Evolutionary conservation across 2,797 vertebrate genomes (phyloP), one percentile per base, ranked within the genome.

Genomic region (Benthosema pterotum): DNA sequence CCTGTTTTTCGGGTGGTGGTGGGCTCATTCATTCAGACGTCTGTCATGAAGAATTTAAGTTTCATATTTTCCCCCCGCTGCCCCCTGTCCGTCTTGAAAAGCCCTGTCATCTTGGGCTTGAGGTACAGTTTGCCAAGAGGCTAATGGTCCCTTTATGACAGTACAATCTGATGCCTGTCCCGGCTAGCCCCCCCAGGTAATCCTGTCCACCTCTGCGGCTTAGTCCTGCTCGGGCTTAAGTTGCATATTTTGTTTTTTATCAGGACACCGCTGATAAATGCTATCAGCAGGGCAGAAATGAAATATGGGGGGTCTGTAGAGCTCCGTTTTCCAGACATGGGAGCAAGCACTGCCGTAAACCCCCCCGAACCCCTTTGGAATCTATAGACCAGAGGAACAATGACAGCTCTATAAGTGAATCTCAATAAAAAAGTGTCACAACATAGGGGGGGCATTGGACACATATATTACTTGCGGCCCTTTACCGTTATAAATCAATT

Each of bases 1-100:
- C 42, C 25, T 5, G 22, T 58, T 67, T 77, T n/a, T n/a, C n/a
- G n/a, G n/a, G n/a, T 77, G 43, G 78, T 14, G 52, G 48, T 22
- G 60, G 66, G 71, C 67, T 65, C 53, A 74, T 77, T 96, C 93
- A 95, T 89, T 94, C 90, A 92, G 83, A 89, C 87, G 90, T 98
- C 96, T 98, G 94, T 99, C 96, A 98, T 89, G 95, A 94, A 92
- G 96, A 98, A 96, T 98, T 98, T 95, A 95, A 96, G 92, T 93
- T 96, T 94, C 95, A 96, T 96, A 96, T 96, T 96, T 95, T 89
- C 68, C 70, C 91, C 89, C 59, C n/a, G n/a, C n/a, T n/a, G n/a
- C n/a, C 94, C 22, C 4, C 95, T 94, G 95, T 97, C 94, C 88
- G 85, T 92, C 93, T 92, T 92, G 95, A 96, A 97, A 96, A 95